Conservation (phyloP, 2,797 vertebrate genomes). For the Argyrosomus regius region DNA sequence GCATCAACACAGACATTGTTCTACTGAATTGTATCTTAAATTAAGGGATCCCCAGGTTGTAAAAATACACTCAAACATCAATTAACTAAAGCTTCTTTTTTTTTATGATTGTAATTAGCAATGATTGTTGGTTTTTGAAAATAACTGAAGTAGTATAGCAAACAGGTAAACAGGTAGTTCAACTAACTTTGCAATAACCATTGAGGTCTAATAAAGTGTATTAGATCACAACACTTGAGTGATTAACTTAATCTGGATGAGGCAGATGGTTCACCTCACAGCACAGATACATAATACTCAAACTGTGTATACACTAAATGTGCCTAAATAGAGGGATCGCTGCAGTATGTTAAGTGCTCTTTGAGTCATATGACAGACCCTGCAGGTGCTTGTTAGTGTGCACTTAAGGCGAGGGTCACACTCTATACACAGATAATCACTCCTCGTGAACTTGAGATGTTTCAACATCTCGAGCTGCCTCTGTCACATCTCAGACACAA, state of each 20-base stretch:
- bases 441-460: constrained; percentile 51
- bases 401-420: constrained; percentile 58
- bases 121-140: not conserved
- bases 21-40: not conserved
- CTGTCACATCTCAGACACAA: constrained; percentile 53
- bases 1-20: not conserved
- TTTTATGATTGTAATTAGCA: too few relatives aligned
- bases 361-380: constrained; percentile 14
- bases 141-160: not conserved
- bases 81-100: not conserved
- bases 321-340: constrained; percentile 47
- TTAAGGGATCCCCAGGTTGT: not conserved
- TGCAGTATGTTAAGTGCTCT: constrained; percentile 56
- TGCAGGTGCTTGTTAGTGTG: constrained; percentile 62
- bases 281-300: constrained; percentile 31
- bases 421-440: constrained; percentile 41
- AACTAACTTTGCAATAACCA: constrained; percentile 17
- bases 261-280: constrained; percentile 34
- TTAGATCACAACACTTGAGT: constrained; percentile 12
- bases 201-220: not conserved
- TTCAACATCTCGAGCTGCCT: constrained; percentile 38
- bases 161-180: constrained; percentile 28
- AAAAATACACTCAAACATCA: not conserved
- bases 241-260: constrained; percentile 13
- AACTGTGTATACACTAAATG: constrained; percentile 22